Conservation (phyloP, 2,113 vertebrate genomes). For the Cephalopterus ornatus region DNA sequence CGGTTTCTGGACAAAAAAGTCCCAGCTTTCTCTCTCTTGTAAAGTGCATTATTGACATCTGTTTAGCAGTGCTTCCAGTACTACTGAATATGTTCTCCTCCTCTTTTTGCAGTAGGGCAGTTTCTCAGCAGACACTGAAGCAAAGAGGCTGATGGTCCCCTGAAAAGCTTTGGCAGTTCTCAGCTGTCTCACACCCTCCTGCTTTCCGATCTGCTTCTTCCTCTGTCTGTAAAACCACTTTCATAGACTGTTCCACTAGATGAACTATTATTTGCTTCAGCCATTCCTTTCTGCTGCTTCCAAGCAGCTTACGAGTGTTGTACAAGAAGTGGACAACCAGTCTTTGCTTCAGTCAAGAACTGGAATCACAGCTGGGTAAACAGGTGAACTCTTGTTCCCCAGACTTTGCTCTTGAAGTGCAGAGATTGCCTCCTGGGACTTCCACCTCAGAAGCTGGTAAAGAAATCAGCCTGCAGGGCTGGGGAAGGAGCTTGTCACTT, state of each 20-base stretch:
- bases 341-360: not conserved
- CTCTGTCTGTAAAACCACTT: not conserved
- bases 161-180: not conserved
- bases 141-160: not conserved
- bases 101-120: not conserved
- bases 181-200: not conserved
- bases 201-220: not conserved
- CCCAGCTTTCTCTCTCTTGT: not conserved
- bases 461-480: not conserved
- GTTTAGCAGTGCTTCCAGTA: not conserved
- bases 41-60: not conserved
- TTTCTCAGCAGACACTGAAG: not conserved
- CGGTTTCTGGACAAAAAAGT: not conserved
- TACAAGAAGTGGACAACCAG: not conserved
- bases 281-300: not conserved
- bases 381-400: not conserved
- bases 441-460: not conserved
- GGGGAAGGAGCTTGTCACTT: not conserved
- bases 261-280: not conserved
- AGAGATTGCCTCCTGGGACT: not conserved
- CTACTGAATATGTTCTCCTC: not conserved
- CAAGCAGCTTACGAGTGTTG: not conserved
- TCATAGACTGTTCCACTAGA: not conserved
- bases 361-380: not conserved
- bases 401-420: not conserved